Conservation (phyloP, 1,140 invertebrate genomes). For the Bombus soroeensis region DNA sequence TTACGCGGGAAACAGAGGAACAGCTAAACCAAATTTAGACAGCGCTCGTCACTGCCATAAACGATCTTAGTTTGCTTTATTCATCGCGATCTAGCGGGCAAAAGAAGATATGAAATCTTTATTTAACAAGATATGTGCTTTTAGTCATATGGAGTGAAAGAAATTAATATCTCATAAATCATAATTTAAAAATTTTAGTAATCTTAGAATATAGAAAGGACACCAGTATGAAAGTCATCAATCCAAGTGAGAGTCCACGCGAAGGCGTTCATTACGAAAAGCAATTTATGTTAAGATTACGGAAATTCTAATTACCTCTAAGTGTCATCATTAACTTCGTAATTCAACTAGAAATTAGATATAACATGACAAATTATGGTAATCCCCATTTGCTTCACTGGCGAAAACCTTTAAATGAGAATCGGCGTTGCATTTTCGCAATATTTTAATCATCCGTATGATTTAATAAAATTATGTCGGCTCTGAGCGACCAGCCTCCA, state of each 20-base stretch:
- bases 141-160: neutral
- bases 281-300: neutral
- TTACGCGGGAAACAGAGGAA: neutral
- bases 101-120: neutral
- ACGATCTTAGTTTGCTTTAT: neutral
- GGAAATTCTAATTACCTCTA: neutral
- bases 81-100: too few relatives aligned
- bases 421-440: neutral
- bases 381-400: neutral
- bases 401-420: neutral
- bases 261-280: too few relatives aligned
- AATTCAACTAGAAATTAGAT: neutral
- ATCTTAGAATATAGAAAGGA: neutral
- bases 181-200: neutral
- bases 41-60: too few relatives aligned
- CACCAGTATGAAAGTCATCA: neutral
- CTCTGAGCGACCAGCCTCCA: too few relatives aligned
- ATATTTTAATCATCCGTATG: neutral
- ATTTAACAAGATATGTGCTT: neutral
- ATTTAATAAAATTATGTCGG: neutral
- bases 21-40: neutral
- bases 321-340: neutral
- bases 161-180: neutral
- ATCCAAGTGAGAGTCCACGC: too few relatives aligned
- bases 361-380: neutral